Percentiles rank a stretch among this genome's conserved stretches.
phyloP scores from a whole-genome alignment of 1,140 invertebrate genomes.

The Eciton burchellii region DNA sequence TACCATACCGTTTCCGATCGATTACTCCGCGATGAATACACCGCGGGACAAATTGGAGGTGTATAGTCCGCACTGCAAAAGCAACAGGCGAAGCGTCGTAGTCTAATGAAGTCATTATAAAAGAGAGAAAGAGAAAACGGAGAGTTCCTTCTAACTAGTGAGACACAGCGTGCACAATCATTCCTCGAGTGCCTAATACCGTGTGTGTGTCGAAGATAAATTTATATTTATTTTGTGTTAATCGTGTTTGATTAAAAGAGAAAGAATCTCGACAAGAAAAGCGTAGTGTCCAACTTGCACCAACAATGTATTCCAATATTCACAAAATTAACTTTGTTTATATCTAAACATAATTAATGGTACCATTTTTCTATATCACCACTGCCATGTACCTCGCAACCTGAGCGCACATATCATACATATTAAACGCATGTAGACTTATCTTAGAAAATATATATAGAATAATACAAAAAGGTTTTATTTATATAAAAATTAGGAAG shows the following conservation, averaged over 20 bases:
- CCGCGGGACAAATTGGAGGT: conserved; percentile 89
- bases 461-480: background rate
- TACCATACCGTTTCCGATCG: conserved; percentile 88
- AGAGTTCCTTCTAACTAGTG: conserved; percentile 48
- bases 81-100: conserved; percentile 90
- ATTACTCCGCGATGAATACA: conserved; percentile 90
- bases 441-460: background rate
- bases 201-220: conserved; percentile 29
- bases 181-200: conserved; percentile 44
- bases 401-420: background rate
- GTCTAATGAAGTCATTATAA: conserved; percentile 86
- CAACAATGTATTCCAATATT: background rate
- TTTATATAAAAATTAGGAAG: background rate
- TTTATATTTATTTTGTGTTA: conserved; percentile 6
- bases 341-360: conserved; percentile 9
- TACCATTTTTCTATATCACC: background rate
- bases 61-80: conserved; percentile 89
- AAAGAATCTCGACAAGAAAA: background rate
- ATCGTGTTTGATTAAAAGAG: background rate
- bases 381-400: conserved; percentile 47
- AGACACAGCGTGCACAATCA: conserved; percentile 40
- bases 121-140: no score
- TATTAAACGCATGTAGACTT: background rate
- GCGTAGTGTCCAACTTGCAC: conserved; percentile 1
- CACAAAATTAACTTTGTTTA: background rate